These are phyloP conservation scores for Phataginus tricuspis DNA, from an alignment of 2,797 vertebrate species.

Conservation along the genomic window DNA sequence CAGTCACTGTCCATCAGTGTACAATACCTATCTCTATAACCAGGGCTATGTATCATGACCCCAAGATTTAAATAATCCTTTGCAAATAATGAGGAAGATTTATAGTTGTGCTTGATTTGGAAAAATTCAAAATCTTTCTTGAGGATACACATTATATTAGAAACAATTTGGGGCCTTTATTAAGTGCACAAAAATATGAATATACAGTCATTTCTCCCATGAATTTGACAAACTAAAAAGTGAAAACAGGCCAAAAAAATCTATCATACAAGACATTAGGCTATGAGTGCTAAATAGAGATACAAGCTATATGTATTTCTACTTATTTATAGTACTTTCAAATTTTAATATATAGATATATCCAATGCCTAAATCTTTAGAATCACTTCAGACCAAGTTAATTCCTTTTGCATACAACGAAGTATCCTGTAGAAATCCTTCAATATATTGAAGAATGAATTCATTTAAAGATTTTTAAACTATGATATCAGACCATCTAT, in stretches of 20 bases:
- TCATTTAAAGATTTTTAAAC: slow-evolving; percentile 33
- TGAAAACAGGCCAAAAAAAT: not conserved
- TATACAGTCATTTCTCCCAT: not conserved
- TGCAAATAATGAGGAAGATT: not conserved
- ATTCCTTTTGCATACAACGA: not conserved
- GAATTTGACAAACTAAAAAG: slow-evolving; percentile 52
- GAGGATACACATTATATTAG: not conserved
- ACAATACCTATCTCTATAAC: not conserved
- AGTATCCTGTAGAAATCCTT: not conserved
- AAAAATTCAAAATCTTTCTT: not conserved
- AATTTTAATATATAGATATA: slow-evolving; percentile 48
- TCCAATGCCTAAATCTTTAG: not conserved
- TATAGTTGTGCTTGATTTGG: not conserved
- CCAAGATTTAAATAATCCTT: slow-evolving; percentile 13
- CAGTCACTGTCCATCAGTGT: too few species aligned
- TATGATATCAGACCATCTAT: slow-evolving; percentile 13
- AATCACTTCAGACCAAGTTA: not conserved
- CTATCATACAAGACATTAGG: not conserved
- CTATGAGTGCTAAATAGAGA: not conserved
- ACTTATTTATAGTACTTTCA: not conserved
- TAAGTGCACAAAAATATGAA: not conserved
- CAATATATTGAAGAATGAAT: slow-evolving; percentile 4
- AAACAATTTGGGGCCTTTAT: not conserved
- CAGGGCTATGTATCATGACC: not conserved
- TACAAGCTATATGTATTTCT: not conserved